Percentiles rank a stretch among this genome's conserved stretches.
Conservation (phyloP, 2,797 vertebrate genomes). For the Phalanger gymnotis region DNA sequence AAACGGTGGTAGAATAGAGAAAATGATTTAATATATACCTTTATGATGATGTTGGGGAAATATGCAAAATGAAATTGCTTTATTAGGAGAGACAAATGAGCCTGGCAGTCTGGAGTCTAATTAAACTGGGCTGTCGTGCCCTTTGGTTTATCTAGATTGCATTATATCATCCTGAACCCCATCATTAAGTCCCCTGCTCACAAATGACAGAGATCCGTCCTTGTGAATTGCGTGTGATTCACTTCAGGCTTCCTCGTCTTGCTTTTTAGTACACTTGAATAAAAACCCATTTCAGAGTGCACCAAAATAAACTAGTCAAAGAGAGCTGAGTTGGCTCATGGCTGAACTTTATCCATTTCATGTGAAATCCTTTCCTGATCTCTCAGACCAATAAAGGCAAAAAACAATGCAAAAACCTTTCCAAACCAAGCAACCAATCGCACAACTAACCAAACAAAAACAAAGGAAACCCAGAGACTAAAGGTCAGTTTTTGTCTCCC, state of each 20-base stretch:
- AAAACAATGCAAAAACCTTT: not conserved
- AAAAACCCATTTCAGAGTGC: conserved; percentile 50
- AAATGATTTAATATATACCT: not conserved
- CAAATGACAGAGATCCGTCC: conserved; percentile 54
- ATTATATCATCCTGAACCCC: conserved; percentile 53
- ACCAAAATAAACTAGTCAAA: not conserved
- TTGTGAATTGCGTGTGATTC: not conserved
- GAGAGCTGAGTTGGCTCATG: conserved; percentile 8
- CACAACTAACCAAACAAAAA: conserved; percentile 25
- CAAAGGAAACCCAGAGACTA: conserved; percentile 62
- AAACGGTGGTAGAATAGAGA: conserved; percentile 14
- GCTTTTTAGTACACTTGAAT: conserved; percentile 41
- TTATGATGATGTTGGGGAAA: conserved; percentile 13
- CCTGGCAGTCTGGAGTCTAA: conserved; percentile 37
- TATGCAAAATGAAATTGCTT: conserved; percentile 63
- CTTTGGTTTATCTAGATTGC: conserved; percentile 52
- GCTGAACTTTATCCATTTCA: conserved; percentile 38
- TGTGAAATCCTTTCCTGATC: conserved; percentile 34
- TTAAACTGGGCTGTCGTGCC: conserved; percentile 51
- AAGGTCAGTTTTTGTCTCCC: conserved; percentile 60
- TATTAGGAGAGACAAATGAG: conserved; percentile 60
- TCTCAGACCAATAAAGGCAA: not conserved
- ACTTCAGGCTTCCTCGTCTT: conserved; percentile 41
- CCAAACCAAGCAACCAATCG: not conserved
- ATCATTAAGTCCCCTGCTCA: conserved; percentile 44